Conservation (phyloP, 2,797 vertebrate genomes). For the Eleutherodactylus coqui region DNA sequence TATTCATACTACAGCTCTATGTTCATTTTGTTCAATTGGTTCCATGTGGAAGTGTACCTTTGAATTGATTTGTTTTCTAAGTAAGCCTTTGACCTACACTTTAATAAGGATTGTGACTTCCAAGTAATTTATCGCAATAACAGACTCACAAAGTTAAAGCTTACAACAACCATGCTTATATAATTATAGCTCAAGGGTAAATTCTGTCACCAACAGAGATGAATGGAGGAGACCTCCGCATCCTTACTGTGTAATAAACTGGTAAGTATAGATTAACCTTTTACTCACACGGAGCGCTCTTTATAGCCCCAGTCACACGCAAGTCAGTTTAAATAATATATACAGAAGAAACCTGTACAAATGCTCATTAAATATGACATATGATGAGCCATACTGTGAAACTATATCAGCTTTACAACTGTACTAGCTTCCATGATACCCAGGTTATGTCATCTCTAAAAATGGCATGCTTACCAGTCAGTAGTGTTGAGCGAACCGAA, state of each 20-base stretch:
- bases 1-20: slow-evolving; percentile 20
- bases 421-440: neutral
- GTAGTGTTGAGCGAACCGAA: neutral
- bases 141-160: slow-evolving; percentile 23
- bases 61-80: slow-evolving; percentile 51
- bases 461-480: neutral
- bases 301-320: slow-evolving; percentile 24
- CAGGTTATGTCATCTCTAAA: neutral
- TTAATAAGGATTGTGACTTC: slow-evolving; percentile 43
- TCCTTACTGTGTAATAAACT: slow-evolving; percentile 24
- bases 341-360: slow-evolving; percentile 22
- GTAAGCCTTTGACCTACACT: slow-evolving; percentile 36
- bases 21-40: slow-evolving; percentile 29
- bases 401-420: slow-evolving; percentile 3
- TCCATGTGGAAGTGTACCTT: slow-evolving; percentile 30
- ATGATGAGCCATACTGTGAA: neutral
- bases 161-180: slow-evolving; percentile 42
- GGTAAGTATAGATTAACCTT: slow-evolving; percentile 50
- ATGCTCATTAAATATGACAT: slow-evolving; percentile 41
- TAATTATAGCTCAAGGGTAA: slow-evolving; percentile 57
- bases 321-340: slow-evolving; percentile 49
- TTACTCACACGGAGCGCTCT: slow-evolving; percentile 10
- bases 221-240: slow-evolving; percentile 19
- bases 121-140: slow-evolving; percentile 51
- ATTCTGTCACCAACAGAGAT: slow-evolving; percentile 43